phyloP scores from a whole-genome alignment of 2,113 vertebrate genomes.

The Sebastes schlegelii region DNA sequence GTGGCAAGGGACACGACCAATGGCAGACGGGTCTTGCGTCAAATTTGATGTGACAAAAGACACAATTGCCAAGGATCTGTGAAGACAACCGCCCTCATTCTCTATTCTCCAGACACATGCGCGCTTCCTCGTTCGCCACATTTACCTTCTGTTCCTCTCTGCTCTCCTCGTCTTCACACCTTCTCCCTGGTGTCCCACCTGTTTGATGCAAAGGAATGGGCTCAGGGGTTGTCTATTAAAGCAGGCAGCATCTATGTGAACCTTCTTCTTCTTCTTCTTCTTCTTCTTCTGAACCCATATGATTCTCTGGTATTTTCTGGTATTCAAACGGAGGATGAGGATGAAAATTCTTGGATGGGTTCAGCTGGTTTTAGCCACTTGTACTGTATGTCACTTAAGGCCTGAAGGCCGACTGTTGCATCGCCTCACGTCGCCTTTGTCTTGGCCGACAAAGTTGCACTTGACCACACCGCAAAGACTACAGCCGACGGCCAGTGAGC shows the following conservation, averaged over 20 bases:
- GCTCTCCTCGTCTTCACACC: conserved; percentile 57
- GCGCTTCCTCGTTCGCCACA: conserved; percentile 19
- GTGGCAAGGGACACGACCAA: conserved; percentile 66
- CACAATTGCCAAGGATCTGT: conserved; percentile 64
- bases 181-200: conserved; percentile 58
- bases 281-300: conserved; percentile 8
- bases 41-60: conserved; percentile 74
- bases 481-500: too few relatives aligned
- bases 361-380: not conserved
- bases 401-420: too few relatives aligned
- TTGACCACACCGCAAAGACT: too few relatives aligned
- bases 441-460: too few relatives aligned
- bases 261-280: not conserved
- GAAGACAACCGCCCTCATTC: conserved; percentile 54
- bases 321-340: not conserved
- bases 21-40: conserved; percentile 51
- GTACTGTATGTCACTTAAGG: too few relatives aligned
- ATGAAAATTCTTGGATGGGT: not conserved
- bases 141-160: conserved; percentile 51
- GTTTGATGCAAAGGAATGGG: conserved; percentile 45
- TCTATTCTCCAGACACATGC: conserved; percentile 35
- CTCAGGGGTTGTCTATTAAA: conserved; percentile 35
- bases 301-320: not conserved
- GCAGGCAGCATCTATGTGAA: conserved; percentile 1
- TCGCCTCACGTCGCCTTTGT: too few relatives aligned